These are phyloP conservation scores for Sarcophaga variegata DNA, from an alignment of 2,888 invertebrate species.

Conservation along the genomic window DNA sequence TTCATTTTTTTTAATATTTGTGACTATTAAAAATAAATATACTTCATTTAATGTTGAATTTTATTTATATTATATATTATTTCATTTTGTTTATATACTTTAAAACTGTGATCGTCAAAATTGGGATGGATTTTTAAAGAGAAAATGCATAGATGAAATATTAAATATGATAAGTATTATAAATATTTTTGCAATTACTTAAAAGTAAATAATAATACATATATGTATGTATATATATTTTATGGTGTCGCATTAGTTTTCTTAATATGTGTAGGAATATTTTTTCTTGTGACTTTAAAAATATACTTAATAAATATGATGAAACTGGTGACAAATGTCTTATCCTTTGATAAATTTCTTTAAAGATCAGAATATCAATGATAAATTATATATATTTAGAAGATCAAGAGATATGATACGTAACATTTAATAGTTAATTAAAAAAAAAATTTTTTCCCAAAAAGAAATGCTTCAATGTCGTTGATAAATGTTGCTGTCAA, in stretches of 20 bases:
- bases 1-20: no score
- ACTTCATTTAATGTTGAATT: no score
- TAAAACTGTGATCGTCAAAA: no score
- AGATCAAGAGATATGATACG: constrained; percentile 35
- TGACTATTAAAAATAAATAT: no score
- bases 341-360: background rate
- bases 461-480: constrained; percentile 55
- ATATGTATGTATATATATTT: background rate
- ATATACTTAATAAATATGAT: background rate
- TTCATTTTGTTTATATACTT: no score
- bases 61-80: no score
- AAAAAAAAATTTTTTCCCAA: constrained; percentile 42
- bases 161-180: no score
- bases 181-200: background rate
- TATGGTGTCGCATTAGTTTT: background rate
- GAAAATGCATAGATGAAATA: no score
- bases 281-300: constrained; percentile 29
- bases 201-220: constrained; percentile 5
- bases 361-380: constrained; percentile 2
- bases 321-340: background rate
- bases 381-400: constrained; percentile 19
- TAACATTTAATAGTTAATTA: constrained; percentile 46
- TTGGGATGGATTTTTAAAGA: no score
- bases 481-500: constrained; percentile 48
- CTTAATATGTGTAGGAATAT: constrained; percentile 20